These are phyloP conservation scores for Drosophila cardini DNA, from an alignment of 1,140 invertebrate genomes.

Conservation along the genomic window DNA sequence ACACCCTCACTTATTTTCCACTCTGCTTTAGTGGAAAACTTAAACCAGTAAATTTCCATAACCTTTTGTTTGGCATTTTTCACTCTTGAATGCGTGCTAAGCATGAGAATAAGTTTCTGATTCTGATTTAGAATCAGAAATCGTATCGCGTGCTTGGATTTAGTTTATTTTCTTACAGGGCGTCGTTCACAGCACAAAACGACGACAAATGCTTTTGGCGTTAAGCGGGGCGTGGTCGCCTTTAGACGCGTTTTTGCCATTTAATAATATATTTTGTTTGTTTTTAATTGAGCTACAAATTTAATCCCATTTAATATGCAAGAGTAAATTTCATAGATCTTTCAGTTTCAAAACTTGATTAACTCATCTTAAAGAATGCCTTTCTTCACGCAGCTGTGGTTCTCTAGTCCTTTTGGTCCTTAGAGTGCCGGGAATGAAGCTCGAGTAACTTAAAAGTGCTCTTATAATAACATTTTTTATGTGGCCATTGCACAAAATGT, in stretches of 20 bases:
- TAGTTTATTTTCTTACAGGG: constrained; percentile 38
- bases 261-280: constrained; percentile 10
- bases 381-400: no score
- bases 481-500: constrained; percentile 44
- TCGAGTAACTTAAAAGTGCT: constrained; percentile 46
- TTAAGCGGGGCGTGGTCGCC: constrained; percentile 10
- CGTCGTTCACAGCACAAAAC: constrained; percentile 8
- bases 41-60: constrained; percentile 31
- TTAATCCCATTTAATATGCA: constrained; percentile 35
- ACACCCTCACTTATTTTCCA: neutral
- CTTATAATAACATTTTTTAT: constrained; percentile 55
- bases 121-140: constrained; percentile 20
- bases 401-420: neutral
- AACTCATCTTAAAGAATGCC: neutral
- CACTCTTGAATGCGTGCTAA: constrained; percentile 18
- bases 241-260: neutral
- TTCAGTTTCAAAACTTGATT: neutral
- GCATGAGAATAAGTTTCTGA: no score
- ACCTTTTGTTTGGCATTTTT: constrained; percentile 18
- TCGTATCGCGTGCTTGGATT: constrained; percentile 49
- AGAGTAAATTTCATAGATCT: constrained; percentile 2
- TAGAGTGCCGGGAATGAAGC: constrained; percentile 19
- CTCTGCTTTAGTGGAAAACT: constrained; percentile 6
- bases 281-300: constrained; percentile 31
- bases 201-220: neutral